Evolutionary conservation across 1,140 invertebrate species (phyloP).

Genomic region (Euschistus heros): DNA sequence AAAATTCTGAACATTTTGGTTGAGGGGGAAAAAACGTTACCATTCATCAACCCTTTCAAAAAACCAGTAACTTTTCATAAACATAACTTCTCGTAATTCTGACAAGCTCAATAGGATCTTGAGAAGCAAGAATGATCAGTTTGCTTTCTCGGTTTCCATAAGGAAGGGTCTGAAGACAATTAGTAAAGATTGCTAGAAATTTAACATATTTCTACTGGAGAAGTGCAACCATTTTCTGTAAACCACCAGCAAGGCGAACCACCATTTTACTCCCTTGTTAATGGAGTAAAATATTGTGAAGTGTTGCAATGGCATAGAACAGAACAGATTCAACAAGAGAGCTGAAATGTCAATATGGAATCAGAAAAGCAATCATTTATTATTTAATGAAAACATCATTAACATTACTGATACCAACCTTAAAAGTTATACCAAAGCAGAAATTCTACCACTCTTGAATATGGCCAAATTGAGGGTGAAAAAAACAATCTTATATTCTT

Average conservation of each 20-base stretch:
- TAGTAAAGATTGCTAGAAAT: slow-evolving; percentile 94
- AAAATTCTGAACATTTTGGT: too few species aligned
- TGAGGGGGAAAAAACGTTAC: too few species aligned
- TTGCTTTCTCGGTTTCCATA: slow-evolving; percentile 99
- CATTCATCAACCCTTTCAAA: slow-evolving; percentile 97
- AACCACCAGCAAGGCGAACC: slow-evolving; percentile 85
- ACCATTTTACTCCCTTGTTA: slow-evolving; percentile 98
- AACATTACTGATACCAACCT: slow-evolving; percentile 34
- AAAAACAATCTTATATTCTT: too few species aligned
- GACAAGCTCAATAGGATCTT: slow-evolving; percentile 91
- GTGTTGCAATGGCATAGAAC: slow-evolving; percentile 95
- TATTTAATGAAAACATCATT: background rate
- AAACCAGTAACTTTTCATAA: slow-evolving; percentile 96
- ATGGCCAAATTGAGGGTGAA: slow-evolving; percentile 93
- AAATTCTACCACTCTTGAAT: slow-evolving; percentile 96
- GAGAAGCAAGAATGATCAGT: slow-evolving; percentile 90
- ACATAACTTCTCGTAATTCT: slow-evolving; percentile 93
- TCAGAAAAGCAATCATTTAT: background rate
- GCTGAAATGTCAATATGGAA: slow-evolving; percentile 34
- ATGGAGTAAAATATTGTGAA: slow-evolving; percentile 93
- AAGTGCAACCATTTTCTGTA: slow-evolving; percentile 96
- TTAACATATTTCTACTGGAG: slow-evolving; percentile 94
- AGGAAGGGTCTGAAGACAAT: slow-evolving; percentile 94
- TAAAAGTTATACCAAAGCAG: slow-evolving; percentile 88
- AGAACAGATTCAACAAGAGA: slow-evolving; percentile 93